Percentiles rank a stretch among this genome's conserved stretches.
Conservation (phyloP, 2,113 vertebrate genomes). For the Oncorhynchus kisutch region DNA sequence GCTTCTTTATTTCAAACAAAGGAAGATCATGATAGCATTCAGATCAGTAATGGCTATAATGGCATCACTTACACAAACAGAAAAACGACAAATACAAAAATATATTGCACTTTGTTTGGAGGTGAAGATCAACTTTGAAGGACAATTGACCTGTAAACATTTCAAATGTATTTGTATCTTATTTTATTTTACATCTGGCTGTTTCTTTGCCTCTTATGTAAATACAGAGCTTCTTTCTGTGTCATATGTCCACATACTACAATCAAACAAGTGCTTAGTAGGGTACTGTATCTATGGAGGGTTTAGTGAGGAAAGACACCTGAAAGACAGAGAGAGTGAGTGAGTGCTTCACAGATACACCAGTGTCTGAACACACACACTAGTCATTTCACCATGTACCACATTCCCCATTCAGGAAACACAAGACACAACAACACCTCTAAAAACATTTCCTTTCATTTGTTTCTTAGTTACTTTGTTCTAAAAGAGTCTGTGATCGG, state of each 20-base stretch:
- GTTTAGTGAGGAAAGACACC: no score
- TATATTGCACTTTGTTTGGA: slow-evolving; percentile 70
- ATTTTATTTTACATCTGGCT: not conserved
- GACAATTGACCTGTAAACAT: slow-evolving; percentile 67
- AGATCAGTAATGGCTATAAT: slow-evolving; percentile 43
- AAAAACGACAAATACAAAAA: slow-evolving; percentile 67
- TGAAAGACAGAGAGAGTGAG: no score
- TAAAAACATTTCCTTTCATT: slow-evolving; percentile 26
- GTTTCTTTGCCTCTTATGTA: not conserved
- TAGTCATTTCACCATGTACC: no score
- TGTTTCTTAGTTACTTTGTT: not conserved
- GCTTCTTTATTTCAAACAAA: slow-evolving; percentile 59
- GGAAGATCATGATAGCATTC: slow-evolving; percentile 57
- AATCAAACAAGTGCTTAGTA: no score
- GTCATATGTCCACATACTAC: not conserved
- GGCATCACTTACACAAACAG: slow-evolving; percentile 52
- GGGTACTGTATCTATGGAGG: no score
- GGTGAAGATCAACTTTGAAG: slow-evolving; percentile 56
- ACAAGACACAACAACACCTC: not conserved
- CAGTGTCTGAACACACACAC: no score
- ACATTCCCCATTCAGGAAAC: not conserved
- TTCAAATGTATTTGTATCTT: slow-evolving; percentile 13
- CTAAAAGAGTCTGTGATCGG: not conserved
- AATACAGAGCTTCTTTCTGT: slow-evolving; percentile 29
- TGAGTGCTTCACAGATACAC: no score